phyloP scores from a whole-genome alignment of 2,888 invertebrate genomes.

The Plusia festucae region DNA sequence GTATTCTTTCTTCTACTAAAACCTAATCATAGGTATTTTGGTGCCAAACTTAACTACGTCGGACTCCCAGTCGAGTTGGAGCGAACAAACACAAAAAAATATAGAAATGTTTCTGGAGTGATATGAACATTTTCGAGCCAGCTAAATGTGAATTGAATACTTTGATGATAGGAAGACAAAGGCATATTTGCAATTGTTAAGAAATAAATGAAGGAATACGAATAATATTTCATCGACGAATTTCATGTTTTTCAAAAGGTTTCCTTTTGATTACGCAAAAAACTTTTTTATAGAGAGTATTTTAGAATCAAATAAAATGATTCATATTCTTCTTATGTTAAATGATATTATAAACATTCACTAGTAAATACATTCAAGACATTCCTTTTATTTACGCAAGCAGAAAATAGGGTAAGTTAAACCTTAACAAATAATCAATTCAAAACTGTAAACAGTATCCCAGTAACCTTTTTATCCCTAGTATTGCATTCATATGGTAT shows the following conservation, averaged over 20 bases:
- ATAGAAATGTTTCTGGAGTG: background rate
- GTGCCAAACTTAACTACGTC: background rate
- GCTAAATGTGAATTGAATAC: background rate
- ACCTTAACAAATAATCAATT: too few species aligned
- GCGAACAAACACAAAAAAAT: background rate
- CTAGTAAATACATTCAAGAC: too few species aligned
- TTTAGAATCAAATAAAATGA: background rate
- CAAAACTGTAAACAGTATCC: too few species aligned
- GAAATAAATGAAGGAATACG: background rate
- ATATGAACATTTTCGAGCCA: background rate
- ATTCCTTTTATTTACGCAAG: too few species aligned
- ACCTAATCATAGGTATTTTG: background rate
- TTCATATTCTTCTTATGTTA: background rate
- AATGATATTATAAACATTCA: background rate
- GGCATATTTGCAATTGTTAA: background rate
- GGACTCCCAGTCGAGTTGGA: background rate
- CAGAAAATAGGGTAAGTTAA: too few species aligned
- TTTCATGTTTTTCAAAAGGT: background rate
- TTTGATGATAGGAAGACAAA: background rate
- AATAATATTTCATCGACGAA: background rate
- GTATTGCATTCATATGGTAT: too few species aligned
- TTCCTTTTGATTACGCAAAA: background rate
- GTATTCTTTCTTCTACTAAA: constrained; percentile 6
- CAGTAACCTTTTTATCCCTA: too few species aligned
- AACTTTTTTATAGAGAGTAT: background rate